These are phyloP conservation scores for Metopia argyrocephala DNA, from an alignment of 2,888 invertebrate genomes.

Conservation along the genomic window DNA sequence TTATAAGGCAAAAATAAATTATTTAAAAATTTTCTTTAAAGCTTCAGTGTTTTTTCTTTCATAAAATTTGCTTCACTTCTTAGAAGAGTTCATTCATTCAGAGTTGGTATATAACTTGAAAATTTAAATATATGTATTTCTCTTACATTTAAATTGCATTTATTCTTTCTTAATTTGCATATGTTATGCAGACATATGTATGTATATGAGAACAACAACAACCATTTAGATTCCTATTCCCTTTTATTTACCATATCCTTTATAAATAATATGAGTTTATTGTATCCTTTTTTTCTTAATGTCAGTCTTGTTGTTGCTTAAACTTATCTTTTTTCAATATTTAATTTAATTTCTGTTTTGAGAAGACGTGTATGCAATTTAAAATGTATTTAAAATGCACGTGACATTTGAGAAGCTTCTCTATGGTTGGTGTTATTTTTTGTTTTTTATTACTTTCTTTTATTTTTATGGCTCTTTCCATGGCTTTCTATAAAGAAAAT, in stretches of 20 bases:
- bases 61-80: too few species aligned
- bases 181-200: not conserved
- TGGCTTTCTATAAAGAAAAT: not conserved
- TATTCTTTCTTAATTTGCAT: constrained; percentile 1
- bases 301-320: not conserved
- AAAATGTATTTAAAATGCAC: constrained; percentile 50
- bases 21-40: too few species aligned
- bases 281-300: not conserved
- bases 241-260: not conserved
- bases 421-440: too few species aligned
- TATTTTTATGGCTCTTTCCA: constrained; percentile 24
- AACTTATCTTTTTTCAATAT: constrained; percentile 14
- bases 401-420: constrained; percentile 52
- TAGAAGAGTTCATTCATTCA: too few species aligned
- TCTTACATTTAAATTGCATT: not conserved
- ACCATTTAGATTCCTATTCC: not conserved
- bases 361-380: constrained; percentile 37
- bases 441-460: constrained; percentile 6
- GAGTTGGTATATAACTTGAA: too few species aligned
- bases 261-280: constrained; percentile 7
- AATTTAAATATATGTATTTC: too few species aligned
- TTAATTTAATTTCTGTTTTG: constrained; percentile 45
- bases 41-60: too few species aligned
- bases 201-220: too few species aligned
- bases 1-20: too few species aligned